Base-by-base conservation (phyloP, 2,113 vertebrate species). In the Chaetodon trifascialis region DNA sequence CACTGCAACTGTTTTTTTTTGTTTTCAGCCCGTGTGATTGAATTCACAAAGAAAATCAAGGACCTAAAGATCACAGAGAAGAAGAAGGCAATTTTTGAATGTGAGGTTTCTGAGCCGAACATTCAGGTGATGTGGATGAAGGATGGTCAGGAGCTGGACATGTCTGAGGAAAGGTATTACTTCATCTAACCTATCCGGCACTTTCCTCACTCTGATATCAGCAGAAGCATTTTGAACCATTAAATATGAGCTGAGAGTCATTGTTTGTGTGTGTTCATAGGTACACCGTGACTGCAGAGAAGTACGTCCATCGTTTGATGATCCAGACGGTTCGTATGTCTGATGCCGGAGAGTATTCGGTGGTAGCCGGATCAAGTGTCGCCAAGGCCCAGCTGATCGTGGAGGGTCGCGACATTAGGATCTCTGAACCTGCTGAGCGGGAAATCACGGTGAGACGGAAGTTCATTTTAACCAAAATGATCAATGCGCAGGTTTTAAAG, bases 31-130 rank as follows among this genome's bases (percentile, higher is more conserved):
- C 98, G 98, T 65, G 94, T 99, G 72, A 97, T 99, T 92, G 98
- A 99, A 86, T 99, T 99, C 94, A 97, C 97, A 83, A 99, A 99
- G 89, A 98, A 97, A 71, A 99, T 99, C 81, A 99, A 97, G 85
- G 98, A 99, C 86, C 98, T 99, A 54, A 99, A 98, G 85, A 94
- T 99, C 86, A 97, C 97, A 0, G 98, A 99, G 91, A 99, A 98
- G 94, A 99, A 97, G 91, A 97, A 97, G 93, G 98, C 97, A 4
- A 91, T 97, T 70, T 99, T 99, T 93, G 98, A 99, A 83, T 99
- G 98, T 87, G 98, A 99, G 93, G 88, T 99, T 75, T 99, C 98
- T 58, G 98, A 99, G 91, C 98, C 98, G 6, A 98, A 99, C 79
- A 89, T 98, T 80, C 94, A 96, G 52, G 97, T 99, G 36, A 97